Percentiles rank a stretch among this genome's conserved stretches.
These are phyloP conservation scores for Sebastes minor DNA, from an alignment of 2,797 vertebrate genomes.

Conservation along the genomic window DNA sequence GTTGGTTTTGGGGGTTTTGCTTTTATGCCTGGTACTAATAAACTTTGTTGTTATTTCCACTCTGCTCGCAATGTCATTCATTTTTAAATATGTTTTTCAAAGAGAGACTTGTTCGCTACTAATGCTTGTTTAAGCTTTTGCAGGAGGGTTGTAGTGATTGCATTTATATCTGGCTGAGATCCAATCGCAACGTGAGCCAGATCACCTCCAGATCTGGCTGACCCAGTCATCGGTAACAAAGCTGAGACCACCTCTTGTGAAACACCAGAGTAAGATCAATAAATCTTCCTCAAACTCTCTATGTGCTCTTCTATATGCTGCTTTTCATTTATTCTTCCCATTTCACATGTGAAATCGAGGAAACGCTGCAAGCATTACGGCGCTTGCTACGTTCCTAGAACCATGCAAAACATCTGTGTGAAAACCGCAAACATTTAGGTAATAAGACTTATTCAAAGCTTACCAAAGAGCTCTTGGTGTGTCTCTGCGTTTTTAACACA, in stretches of 20 bases:
- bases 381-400: not conserved
- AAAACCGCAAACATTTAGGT: slow-evolving; percentile 11
- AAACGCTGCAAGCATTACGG: not conserved
- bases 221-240: no score
- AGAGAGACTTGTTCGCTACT: not conserved
- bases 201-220: not conserved
- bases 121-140: not conserved
- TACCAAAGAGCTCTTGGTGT: slow-evolving; percentile 4
- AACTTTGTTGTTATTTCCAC: not conserved
- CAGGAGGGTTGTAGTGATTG: not conserved
- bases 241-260: no score
- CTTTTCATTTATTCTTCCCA: not conserved
- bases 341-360: not conserved
- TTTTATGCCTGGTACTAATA: not conserved
- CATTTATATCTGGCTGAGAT: not conserved
- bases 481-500: slow-evolving; percentile 14
- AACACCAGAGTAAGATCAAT: not conserved
- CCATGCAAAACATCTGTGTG: slow-evolving; percentile 22
- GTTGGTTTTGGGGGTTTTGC: not conserved
- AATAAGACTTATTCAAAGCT: slow-evolving; percentile 24
- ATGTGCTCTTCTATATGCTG: not conserved
- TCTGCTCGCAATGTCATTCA: not conserved
- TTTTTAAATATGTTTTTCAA: not conserved
- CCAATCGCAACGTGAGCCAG: not conserved
- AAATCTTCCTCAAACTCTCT: not conserved